These are phyloP conservation scores for Tholera decimalis DNA, from an alignment of 2,888 invertebrate species.

Conservation along the genomic window DNA sequence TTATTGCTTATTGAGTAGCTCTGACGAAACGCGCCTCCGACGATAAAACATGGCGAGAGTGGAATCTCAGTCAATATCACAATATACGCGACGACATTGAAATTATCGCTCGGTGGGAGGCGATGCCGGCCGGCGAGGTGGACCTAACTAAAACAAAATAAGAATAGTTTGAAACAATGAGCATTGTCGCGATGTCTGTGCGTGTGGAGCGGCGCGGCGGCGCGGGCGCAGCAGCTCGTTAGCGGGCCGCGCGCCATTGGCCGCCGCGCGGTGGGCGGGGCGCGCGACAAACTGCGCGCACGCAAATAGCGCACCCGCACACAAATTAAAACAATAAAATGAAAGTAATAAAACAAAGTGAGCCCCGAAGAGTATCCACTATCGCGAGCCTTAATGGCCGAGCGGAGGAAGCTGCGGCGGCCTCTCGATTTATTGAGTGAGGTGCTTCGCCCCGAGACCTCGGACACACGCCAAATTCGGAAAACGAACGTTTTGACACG, in stretches of 20 bases:
- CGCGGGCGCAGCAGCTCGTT: constrained; percentile 78
- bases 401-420: constrained; percentile 82
- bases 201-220: constrained; percentile 71
- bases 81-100: constrained; percentile 88
- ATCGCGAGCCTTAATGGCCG: constrained; percentile 89
- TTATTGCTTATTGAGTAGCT: constrained; percentile 91
- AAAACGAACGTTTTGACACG: constrained; percentile 49
- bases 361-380: constrained; percentile 86
- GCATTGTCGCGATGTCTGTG: constrained; percentile 85
- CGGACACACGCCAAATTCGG: constrained; percentile 70
- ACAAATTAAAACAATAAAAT: constrained; percentile 92
- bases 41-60: constrained; percentile 86
- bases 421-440: constrained; percentile 84
- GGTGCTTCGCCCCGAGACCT: constrained; percentile 69
- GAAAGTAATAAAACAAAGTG: constrained; percentile 90
- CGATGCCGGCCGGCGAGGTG: constrained; percentile 76
- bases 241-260: constrained; percentile 83
- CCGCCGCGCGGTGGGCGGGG: constrained; percentile 83
- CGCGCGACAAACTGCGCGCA: constrained; percentile 89
- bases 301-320: constrained; percentile 91
- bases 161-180: constrained; percentile 89
- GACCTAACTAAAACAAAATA: constrained; percentile 86
- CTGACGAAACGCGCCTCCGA: constrained; percentile 88
- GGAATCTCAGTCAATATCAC: constrained; percentile 90
- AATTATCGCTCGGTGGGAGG: constrained; percentile 90